These are phyloP conservation scores for Scolopax bukidnonensis DNA, from an alignment of 2,797 vertebrate genomes.

Conservation along the genomic window DNA sequence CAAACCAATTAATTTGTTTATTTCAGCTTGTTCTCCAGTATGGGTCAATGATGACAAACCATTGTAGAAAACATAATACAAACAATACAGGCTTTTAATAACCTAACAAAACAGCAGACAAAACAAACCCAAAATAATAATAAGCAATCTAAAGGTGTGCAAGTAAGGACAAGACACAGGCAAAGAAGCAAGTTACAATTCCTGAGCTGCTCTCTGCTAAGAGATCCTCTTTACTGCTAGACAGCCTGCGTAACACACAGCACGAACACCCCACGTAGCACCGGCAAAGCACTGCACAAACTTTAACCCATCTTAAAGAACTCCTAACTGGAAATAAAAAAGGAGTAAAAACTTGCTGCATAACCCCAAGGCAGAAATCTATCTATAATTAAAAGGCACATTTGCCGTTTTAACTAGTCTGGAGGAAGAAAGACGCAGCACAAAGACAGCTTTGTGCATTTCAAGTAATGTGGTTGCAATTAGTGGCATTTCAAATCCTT, in stretches of 20 bases:
- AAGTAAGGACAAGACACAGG: background rate
- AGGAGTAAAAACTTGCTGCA: background rate
- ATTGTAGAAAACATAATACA: background rate
- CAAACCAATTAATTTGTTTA: slow-evolving; percentile 50
- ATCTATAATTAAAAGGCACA: slow-evolving; percentile 31
- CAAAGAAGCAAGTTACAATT: background rate
- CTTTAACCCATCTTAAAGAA: background rate
- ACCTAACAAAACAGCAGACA: background rate
- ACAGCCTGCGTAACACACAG: background rate
- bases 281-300: background rate
- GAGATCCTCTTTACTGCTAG: background rate
- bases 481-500: slow-evolving; percentile 33
- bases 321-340: background rate
- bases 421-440: slow-evolving; percentile 20
- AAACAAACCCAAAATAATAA: slow-evolving; percentile 3
- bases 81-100: slow-evolving; percentile 26
- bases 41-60: slow-evolving; percentile 20
- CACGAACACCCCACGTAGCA: background rate
- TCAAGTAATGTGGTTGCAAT: slow-evolving; percentile 39
- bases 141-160: background rate
- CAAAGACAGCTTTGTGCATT: slow-evolving; percentile 61
- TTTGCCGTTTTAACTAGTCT: slow-evolving; percentile 42
- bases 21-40: slow-evolving; percentile 10
- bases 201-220: background rate
- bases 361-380: background rate